phyloP scores from a whole-genome alignment of 2,888 invertebrate genomes.

The Cryptus viduatorius region DNA sequence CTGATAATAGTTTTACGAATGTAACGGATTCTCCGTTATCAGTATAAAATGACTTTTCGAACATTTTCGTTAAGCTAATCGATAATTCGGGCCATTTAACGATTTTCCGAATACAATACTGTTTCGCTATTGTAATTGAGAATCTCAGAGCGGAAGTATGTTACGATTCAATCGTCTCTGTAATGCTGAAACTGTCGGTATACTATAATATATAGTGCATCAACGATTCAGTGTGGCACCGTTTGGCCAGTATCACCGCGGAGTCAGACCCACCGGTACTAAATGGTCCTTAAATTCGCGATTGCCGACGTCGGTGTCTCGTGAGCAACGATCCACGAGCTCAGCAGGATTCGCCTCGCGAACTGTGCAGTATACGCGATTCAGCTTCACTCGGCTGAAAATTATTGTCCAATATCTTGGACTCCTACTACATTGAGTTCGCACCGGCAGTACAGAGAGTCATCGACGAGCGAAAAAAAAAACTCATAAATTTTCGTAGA shows the following conservation, averaged over 20 bases:
- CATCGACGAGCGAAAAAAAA: neutral
- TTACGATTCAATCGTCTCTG: constrained; percentile 45
- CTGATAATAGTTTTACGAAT: neutral
- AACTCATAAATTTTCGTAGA: neutral
- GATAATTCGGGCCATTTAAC: constrained; percentile 55
- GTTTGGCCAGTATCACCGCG: neutral
- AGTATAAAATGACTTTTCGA: constrained; percentile 31
- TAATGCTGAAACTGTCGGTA: constrained; percentile 18
- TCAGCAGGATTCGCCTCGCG: constrained; percentile 53
- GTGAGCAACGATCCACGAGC: constrained; percentile 41
- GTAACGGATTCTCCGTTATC: constrained; percentile 16
- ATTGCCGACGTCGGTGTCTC: constrained; percentile 42
- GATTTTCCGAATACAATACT: constrained; percentile 30
- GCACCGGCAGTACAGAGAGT: constrained; percentile 1
- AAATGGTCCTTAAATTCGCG: constrained; percentile 60
- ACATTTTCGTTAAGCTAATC: constrained; percentile 26
- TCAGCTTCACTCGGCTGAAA: constrained; percentile 37
- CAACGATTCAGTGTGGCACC: neutral
- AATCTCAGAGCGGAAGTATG: constrained; percentile 35
- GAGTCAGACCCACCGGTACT: constrained; percentile 30
- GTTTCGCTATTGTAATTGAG: constrained; percentile 1
- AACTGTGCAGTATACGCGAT: neutral
- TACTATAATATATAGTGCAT: constrained; percentile 10
- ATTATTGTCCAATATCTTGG: constrained; percentile 57
- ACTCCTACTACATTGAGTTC: constrained; percentile 29